A percentile compares a stretch with the other conserved stretches of the same genome.
phyloP scores from a whole-genome alignment of 2,888 invertebrate species.

The Rhimphoctona megacephalus region DNA sequence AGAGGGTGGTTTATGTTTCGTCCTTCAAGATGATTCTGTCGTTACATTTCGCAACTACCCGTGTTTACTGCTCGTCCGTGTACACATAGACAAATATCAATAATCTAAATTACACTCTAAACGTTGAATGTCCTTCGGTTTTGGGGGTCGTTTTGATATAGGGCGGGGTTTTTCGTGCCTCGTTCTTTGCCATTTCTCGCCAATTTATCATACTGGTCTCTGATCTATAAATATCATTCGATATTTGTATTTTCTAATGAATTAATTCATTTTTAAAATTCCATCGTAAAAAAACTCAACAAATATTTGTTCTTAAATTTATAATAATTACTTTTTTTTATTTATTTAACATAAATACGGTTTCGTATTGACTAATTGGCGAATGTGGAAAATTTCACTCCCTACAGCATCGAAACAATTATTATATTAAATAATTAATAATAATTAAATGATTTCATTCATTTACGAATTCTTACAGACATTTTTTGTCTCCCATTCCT shows the following conservation, averaged over 20 bases:
- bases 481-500: not conserved
- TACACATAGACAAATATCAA: conserved; percentile 14
- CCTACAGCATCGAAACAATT: not conserved
- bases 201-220: not conserved
- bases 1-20: conserved; percentile 30
- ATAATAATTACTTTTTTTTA: not conserved
- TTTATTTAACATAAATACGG: not conserved
- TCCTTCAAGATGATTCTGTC: conserved; percentile 23
- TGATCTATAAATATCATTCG: not conserved
- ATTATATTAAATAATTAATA: not conserved
- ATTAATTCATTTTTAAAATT: not conserved
- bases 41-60: conserved; percentile 8
- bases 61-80: not conserved
- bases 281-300: not conserved
- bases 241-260: not conserved
- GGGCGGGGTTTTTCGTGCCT: conserved; percentile 1
- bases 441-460: not conserved
- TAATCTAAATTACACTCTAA: conserved; percentile 13
- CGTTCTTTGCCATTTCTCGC: not conserved
- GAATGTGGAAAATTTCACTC: not conserved
- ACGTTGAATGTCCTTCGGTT: not conserved
- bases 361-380: not conserved
- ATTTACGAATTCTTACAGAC: not conserved
- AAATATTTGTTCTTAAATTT: not conserved
- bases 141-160: not conserved